Base-by-base conservation (phyloP, 2,888 invertebrate species). In the Drosophila aldrichi region DNA sequence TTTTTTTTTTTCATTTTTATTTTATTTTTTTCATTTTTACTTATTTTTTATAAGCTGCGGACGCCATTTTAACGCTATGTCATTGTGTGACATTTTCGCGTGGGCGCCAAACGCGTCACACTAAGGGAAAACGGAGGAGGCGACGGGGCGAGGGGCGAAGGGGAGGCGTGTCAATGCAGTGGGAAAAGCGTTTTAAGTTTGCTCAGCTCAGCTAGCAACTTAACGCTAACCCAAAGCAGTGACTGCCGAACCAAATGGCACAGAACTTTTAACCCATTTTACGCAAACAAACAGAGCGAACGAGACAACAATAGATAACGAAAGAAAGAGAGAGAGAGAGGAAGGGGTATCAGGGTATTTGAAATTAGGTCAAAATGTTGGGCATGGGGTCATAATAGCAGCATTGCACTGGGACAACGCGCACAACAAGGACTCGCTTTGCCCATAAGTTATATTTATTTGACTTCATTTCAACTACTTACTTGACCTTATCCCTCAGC, bases 51-150 rank as follows among this genome's bases (percentile, higher is more conserved):
- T 61, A 63, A 60, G 68, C 44, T 69, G 52, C 74, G 46, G 59
- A 65, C 70, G 74, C 70, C 67, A 83, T 88, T 82, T 86, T 81
- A 83, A 51, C 84, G 87, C 89, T 78, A 85, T 76, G 85, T 88
- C 83, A 84, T 82, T 79, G 73, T 82, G 83, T 72, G 88, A 87
- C 89, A 89, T 81, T 87, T 87, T 76, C 52, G 85, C 79, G 79
- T 59, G 85, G 74, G 63, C 58, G 70, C 38, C 49, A 46, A 56
- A 38, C 36, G 56, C 56, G 43, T 56, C 43, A 20, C 56, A 34
- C 16, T 5, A 18, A 54, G 52, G 32, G 48, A 20, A n/a, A 32
- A 10, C 3, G 4, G 0, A 3, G n/a, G 40, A n/a, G 43, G 40
- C 40, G 20, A 22, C 2, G 22, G 2, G 3, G 22, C 0, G 25